Percentiles rank a stretch among this genome's conserved stretches.
Evolutionary conservation across 2,797 vertebrate genomes (phyloP).

Genomic region (Chelmon rostratus): DNA sequence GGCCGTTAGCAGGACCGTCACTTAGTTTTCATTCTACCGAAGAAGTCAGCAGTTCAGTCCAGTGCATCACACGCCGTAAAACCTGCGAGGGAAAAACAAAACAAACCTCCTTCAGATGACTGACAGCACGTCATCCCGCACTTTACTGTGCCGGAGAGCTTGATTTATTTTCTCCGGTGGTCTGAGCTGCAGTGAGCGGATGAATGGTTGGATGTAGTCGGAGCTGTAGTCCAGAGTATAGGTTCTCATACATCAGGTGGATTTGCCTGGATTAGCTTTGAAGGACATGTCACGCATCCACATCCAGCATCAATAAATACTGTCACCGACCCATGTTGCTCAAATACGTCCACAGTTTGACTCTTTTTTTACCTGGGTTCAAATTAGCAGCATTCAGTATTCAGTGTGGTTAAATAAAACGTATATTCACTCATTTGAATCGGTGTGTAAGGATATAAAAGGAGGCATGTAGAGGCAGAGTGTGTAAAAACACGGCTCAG

Average conservation of each 20-base stretch:
- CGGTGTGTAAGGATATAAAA: constrained; percentile 2
- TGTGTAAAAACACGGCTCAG: constrained; percentile 23
- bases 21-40: constrained; percentile 24
- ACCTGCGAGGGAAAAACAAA: constrained; percentile 25
- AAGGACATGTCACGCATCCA: constrained; percentile 4
- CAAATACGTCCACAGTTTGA: neutral
- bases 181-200: neutral
- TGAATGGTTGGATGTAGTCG: constrained; percentile 8
- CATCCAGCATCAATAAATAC: neutral
- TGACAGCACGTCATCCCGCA: constrained; percentile 12
- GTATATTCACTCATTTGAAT: constrained; percentile 38
- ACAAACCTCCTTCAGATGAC: constrained; percentile 17
- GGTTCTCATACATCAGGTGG: neutral
- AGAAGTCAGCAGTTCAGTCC: constrained; percentile 32
- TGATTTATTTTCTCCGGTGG: constrained; percentile 8
- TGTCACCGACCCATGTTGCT: neutral
- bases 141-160: neutral
- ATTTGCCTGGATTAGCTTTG: constrained; percentile 14
- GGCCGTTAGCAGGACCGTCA: neutral
- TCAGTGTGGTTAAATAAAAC: constrained; percentile 7
- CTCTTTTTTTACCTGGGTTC: too few species aligned
- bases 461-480: neutral
- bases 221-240: constrained; percentile 1
- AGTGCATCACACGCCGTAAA: too few species aligned
- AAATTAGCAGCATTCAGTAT: too few species aligned